Evolutionary conservation across 2,888 invertebrate genomes (phyloP).

Genomic region (Brachycybe producta): DNA sequence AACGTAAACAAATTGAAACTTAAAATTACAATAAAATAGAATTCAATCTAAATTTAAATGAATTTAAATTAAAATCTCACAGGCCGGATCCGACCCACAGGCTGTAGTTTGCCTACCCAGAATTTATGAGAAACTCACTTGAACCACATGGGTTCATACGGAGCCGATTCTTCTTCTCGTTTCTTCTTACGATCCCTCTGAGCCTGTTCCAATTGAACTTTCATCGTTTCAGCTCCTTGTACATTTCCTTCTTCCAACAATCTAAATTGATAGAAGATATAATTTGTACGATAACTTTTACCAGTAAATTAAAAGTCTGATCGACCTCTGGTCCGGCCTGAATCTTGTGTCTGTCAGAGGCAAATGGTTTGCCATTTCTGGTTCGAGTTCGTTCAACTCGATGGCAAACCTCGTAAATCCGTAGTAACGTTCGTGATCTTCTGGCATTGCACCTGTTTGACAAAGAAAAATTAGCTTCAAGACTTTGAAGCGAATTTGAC

Average conservation of each 20-base stretch:
- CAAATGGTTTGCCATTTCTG: slow-evolving; percentile 44
- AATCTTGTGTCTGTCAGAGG: slow-evolving; percentile 65
- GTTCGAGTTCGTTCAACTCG: slow-evolving; percentile 63
- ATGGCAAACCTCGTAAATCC: slow-evolving; percentile 75
- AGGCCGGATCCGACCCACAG: no score
- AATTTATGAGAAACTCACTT: no score
- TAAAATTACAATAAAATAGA: neutral
- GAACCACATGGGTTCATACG: slow-evolving; percentile 45
- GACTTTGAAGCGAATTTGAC: neutral
- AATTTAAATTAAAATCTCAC: no score
- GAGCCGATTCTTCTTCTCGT: slow-evolving; percentile 43
- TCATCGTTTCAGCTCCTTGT: slow-evolving; percentile 53
- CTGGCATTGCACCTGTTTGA: slow-evolving; percentile 68
- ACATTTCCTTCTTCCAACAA: slow-evolving; percentile 62
- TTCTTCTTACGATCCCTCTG: slow-evolving; percentile 56
- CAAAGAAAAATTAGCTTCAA: no score
- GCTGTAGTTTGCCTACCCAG: neutral
- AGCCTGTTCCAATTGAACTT: slow-evolving; percentile 55
- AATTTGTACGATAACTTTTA: no score
- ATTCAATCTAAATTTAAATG: no score
- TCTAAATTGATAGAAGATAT: slow-evolving; percentile 26
- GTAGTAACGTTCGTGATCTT: slow-evolving; percentile 64
- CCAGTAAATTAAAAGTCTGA: no score
- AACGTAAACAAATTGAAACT: no score
- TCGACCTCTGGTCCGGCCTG: slow-evolving; percentile 61